Evolutionary conservation across 2,797 vertebrate species (phyloP).

Genomic region (Xenentodon cancila): DNA sequence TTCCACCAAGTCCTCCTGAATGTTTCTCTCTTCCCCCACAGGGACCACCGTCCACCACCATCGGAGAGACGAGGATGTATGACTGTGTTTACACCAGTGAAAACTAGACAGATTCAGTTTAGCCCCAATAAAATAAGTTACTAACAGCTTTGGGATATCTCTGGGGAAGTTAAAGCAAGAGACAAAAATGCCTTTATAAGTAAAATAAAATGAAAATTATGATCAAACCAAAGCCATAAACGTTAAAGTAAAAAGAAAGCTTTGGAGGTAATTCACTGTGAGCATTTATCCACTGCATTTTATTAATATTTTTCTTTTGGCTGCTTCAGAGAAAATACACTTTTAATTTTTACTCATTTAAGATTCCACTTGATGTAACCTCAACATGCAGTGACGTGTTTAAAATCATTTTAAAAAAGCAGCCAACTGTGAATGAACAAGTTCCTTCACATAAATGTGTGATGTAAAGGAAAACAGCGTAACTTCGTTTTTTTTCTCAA

Average conservation of each 20-base stretch:
- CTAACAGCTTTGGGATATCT: slow-evolving; percentile 27
- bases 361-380: not conserved
- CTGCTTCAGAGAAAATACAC: not conserved
- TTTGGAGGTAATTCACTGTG: not conserved
- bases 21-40: slow-evolving; percentile 18
- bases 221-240: slow-evolving; percentile 7
- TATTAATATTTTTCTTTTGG: slow-evolving; percentile 3
- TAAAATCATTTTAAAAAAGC: not conserved
- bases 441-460: no score
- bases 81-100: slow-evolving; percentile 9
- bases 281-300: slow-evolving; percentile 5
- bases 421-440: not conserved
- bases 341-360: slow-evolving; percentile 1
- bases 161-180: slow-evolving; percentile 11
- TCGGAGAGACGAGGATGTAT: slow-evolving; percentile 12
- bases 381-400: not conserved
- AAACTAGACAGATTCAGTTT: slow-evolving; percentile 23
- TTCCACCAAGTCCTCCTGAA: not conserved
- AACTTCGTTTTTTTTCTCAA: no score
- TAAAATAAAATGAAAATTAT: slow-evolving; percentile 1
- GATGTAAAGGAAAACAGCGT: no score
- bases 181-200: slow-evolving; percentile 13
- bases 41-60: slow-evolving; percentile 1
- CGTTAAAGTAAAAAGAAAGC: not conserved
- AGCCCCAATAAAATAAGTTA: slow-evolving; percentile 24